These are phyloP conservation scores for Megastigmus dorsalis DNA, from an alignment of 2,888 invertebrate species.

Conservation along the genomic window DNA sequence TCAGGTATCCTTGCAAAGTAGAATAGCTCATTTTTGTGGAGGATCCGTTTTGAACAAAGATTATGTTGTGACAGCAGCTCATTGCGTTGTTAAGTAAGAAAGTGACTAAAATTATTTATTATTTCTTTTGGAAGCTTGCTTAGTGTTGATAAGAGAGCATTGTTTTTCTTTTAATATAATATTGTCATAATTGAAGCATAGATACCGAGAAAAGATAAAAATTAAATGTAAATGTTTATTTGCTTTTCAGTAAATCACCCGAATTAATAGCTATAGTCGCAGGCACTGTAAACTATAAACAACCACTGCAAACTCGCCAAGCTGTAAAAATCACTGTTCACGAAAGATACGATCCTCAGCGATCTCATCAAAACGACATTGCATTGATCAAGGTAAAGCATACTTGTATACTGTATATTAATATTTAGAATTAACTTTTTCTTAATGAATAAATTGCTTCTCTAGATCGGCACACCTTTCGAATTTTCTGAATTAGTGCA, in stretches of 20 bases:
- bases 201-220: no score
- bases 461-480: neutral
- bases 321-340: constrained; percentile 55
- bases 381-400: constrained; percentile 63
- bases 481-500: neutral
- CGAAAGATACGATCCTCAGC: constrained; percentile 18
- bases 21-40: constrained; percentile 53
- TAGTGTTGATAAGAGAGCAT: no score
- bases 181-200: neutral
- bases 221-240: neutral
- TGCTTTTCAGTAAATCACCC: constrained; percentile 14
- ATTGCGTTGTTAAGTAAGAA: constrained; percentile 34
- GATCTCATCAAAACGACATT: constrained; percentile 64
- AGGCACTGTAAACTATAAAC: constrained; percentile 56
- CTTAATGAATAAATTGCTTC: neutral
- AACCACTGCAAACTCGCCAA: constrained; percentile 33
- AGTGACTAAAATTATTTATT: no score
- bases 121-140: no score
- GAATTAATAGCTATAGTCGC: constrained; percentile 59
- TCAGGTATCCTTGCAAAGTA: constrained; percentile 45
- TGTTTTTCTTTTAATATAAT: neutral
- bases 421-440: no score
- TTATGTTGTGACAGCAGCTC: constrained; percentile 52
- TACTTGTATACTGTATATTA: neutral
- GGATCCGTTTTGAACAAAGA: constrained; percentile 51